Conservation (phyloP, 2,797 vertebrate genomes). For the Tragelaphus oryx region DNA sequence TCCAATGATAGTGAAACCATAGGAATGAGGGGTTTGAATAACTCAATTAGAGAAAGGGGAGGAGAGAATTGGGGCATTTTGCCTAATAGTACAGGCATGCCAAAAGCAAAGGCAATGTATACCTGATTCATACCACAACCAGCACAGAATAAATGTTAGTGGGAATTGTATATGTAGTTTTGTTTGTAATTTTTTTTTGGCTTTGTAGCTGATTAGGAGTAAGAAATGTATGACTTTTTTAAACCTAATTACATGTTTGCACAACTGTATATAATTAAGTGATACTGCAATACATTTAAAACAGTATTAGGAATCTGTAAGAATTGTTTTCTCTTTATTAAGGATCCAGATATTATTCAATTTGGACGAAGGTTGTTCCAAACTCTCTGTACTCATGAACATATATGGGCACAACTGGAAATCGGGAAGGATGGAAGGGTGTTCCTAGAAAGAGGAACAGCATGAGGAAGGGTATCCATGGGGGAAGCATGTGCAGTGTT, state of each 20-base stretch:
- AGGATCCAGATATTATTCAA: background rate
- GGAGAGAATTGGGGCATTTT: background rate
- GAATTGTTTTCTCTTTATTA: background rate
- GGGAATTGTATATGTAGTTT: background rate
- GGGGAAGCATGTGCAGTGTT: background rate
- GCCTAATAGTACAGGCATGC: background rate
- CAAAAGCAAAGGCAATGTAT: background rate
- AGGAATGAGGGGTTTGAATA: background rate
- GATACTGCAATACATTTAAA: background rate
- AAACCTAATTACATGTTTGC: background rate
- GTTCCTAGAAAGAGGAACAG: background rate
- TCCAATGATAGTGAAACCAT: background rate
- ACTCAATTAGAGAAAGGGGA: background rate
- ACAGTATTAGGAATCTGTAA: background rate
- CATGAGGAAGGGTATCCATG: background rate
- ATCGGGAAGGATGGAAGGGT: background rate
- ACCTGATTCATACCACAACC: background rate
- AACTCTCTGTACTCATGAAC: background rate
- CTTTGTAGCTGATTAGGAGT: background rate
- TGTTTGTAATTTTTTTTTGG: background rate
- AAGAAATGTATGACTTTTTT: background rate
- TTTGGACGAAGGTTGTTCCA: background rate
- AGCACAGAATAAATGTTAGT: background rate
- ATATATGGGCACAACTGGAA: background rate
- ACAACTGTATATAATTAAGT: background rate